Evolutionary conservation across 92 coral and sea anemone genomes (phyloP), one percentile per base, ranked within the genome.

Genomic region (Umimayanthus chanpuru): DNA sequence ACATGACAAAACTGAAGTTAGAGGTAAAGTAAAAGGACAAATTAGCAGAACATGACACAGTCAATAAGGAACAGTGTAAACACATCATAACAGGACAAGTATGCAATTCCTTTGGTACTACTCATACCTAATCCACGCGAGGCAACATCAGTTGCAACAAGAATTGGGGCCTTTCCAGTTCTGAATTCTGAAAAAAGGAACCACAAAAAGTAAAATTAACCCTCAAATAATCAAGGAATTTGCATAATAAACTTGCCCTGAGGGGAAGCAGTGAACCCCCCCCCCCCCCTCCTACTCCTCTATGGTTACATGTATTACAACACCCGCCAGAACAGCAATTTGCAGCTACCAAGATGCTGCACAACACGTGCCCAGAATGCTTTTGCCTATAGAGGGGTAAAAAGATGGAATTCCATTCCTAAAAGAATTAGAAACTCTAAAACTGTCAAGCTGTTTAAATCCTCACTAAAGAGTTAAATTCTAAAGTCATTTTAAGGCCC

Each of bases 71-170:
- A 20, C 3, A 53, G 58, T 53, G 3, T 12, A 53, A 53, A 53
- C 58, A 53, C 58, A 53, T 53, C 58, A 53, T 1, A 53, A 28
- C 32, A 68, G 12, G n/a, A 10, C 76, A 79, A 23, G 9, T 53
- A 28, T 30, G n/a, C 26, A 16, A 1, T 77, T 38, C 2, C 21
- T 12, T 2, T 11, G 49, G 16, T 56, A 38, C 40, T 43, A 36
- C 38, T 91, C 98, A 91, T 92, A 97, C 99, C 99, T 95, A 97
- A 90, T 56, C 99, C 99, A 81, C 99, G 89, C 0, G 99, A 97
- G 55, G 99, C 99, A 77, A 97, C 99, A 93, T 97, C 99, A 78
- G 99, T 97, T 61, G 99, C 99, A 88, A 97, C 98, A 50, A 97
- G 90, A 80, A 97, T 97, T 55, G 99, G 99, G 36, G 99, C 98